Evolutionary conservation across 2,797 vertebrate genomes (phyloP).

Genomic region (Leptodactylus fallax): DNA sequence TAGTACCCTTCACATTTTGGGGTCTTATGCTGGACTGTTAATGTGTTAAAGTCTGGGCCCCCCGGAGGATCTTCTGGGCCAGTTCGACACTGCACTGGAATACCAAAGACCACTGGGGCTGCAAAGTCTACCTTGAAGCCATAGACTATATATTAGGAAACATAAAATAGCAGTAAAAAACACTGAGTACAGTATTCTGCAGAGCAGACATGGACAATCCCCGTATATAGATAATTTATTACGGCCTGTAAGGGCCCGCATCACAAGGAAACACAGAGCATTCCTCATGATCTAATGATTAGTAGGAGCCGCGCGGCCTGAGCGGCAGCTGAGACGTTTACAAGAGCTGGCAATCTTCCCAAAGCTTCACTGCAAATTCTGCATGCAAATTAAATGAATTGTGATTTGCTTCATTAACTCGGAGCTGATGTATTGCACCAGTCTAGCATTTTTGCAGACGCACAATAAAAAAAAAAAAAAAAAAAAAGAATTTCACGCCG

Average conservation of each 20-base stretch:
- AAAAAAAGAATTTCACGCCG: constrained; percentile 33
- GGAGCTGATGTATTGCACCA: constrained; percentile 49
- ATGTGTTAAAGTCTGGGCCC: too few relatives aligned
- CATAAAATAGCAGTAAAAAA: background rate
- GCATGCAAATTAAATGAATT: constrained; percentile 60
- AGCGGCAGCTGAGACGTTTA: constrained; percentile 22
- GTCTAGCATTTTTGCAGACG: constrained; percentile 34
- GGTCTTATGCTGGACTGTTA: too few relatives aligned
- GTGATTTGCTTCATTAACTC: constrained; percentile 59
- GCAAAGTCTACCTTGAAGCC: background rate
- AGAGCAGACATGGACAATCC: background rate
- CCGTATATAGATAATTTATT: constrained; percentile 26
- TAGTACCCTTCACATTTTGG: too few relatives aligned
- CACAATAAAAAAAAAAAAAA: background rate
- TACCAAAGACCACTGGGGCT: background rate
- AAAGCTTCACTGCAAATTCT: constrained; percentile 41
- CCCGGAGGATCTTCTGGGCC: too few relatives aligned
- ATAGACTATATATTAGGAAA: background rate
- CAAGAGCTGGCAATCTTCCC: constrained; percentile 33
- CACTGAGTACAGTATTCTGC: background rate
- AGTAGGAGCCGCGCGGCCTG: constrained; percentile 7
- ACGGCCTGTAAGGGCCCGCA: background rate
- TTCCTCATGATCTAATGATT: constrained; percentile 21
- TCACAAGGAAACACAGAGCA: background rate
- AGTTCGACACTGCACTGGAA: too few relatives aligned